Evolutionary conservation across 2,888 invertebrate genomes (phyloP), one percentile per base, ranked within the genome.

Genomic region (Amiota mariae): DNA sequence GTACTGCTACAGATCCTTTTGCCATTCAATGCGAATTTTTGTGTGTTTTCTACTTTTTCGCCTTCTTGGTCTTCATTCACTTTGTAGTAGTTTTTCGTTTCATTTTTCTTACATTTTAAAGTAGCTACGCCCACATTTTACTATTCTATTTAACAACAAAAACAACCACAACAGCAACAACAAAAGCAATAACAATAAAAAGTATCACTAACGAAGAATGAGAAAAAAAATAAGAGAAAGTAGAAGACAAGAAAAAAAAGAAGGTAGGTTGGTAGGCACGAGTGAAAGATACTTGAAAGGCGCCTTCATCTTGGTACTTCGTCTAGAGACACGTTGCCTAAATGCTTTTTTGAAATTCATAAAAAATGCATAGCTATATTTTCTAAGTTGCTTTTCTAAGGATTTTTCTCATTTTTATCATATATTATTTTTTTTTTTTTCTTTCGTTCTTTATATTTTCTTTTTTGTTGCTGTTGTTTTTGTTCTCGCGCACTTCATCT

Each of bases 401-500:
- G n/a, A 51, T 51, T 51, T 51, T 51, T 20, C 59, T 59, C 59
- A 11, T 4, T 18, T 24, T 59, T 24, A 10, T 56, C n/a, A n/a
- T 56, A n/a, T n/a, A 13, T 56, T 13, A 15, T 56, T 1, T 56
- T 56, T 56, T 8, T 56, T 36, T 36, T 36, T 36, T 36, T 2
- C 6, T 36, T 6, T 36, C 6, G 2, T 36, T 36, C 6, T 36
- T 36, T 36, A 2, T 36, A 36, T 36, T 36, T 36, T 36, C 6
- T 36, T 36, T n/a, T 46, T 46, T 73, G 67, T 56, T 20, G 67
- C 8, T 20, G 75, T 74, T 78, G 74, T 78, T 79, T 77, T 74
- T 70, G 71, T 72, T 70, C 51, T 61, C 46, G 66, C 15, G 49
- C 75, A 77, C 82, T 81, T 84, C 82, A 83, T 85, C 77, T 76